Percentiles rank a stretch among this genome's conserved stretches.
Evolutionary conservation across 2,797 vertebrate genomes (phyloP).

Genomic region (Sitta carolinensis): DNA sequence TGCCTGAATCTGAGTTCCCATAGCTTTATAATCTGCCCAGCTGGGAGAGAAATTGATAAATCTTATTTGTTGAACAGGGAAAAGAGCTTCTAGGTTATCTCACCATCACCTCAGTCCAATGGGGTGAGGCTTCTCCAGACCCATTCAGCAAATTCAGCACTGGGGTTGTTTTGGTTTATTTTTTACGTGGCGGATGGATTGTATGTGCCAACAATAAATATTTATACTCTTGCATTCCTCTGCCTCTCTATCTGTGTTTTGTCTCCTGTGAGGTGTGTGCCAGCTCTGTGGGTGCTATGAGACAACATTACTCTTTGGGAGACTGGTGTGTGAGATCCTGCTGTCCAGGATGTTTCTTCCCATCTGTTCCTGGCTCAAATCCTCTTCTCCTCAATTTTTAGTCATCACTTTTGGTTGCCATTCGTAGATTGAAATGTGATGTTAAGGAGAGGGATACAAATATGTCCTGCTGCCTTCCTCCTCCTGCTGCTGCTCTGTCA

Average conservation of each 20-base stretch:
- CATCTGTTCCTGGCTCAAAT: slow-evolving; percentile 53
- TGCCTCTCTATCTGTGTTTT: slow-evolving; percentile 26
- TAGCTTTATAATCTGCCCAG: background rate
- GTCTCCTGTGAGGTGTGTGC: background rate
- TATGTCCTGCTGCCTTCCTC: background rate
- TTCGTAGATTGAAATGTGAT: slow-evolving; percentile 4
- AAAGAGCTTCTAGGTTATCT: background rate
- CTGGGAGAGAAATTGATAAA: background rate
- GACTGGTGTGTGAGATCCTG: slow-evolving; percentile 29
- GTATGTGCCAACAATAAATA: slow-evolving; percentile 41
- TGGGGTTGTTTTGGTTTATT: background rate
- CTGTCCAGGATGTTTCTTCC: slow-evolving; percentile 45
- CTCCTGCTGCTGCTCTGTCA: background rate
- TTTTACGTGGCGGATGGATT: background rate
- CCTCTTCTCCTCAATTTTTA: slow-evolving; percentile 1
- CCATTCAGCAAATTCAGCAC: background rate
- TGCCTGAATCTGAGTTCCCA: background rate
- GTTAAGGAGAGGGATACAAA: background rate
- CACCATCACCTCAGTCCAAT: fast-evolving
- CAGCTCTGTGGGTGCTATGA: slow-evolving; percentile 36
- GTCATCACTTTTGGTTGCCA: background rate
- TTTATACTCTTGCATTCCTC: slow-evolving; percentile 29
- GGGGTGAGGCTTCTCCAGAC: background rate
- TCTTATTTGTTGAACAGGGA: background rate
- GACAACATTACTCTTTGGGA: background rate